Evolutionary conservation across 2,797 vertebrate genomes (phyloP).

Genomic region (Lagodon rhomboides): DNA sequence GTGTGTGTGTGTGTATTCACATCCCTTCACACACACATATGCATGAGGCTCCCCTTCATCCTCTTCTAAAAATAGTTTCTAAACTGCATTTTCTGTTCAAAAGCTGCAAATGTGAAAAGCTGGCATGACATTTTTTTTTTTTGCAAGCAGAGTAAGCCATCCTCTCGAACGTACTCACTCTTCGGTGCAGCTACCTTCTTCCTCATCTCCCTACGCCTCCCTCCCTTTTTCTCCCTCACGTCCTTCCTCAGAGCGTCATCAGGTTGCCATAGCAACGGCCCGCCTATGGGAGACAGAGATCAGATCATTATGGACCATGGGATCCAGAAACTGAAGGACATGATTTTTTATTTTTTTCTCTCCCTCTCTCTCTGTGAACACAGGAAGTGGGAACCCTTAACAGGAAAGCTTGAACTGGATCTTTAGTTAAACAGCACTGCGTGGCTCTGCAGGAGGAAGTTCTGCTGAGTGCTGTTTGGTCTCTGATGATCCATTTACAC

Average conservation of each 20-base stretch:
- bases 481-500: slow-evolving; percentile 24
- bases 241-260: slow-evolving; percentile 81
- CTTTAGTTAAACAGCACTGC: slow-evolving; percentile 28
- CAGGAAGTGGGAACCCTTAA: slow-evolving; percentile 73
- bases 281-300: slow-evolving; percentile 82
- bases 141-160: slow-evolving; percentile 53
- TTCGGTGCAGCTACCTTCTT: slow-evolving; percentile 72
- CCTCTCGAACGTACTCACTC: slow-evolving; percentile 31
- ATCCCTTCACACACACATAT: background rate
- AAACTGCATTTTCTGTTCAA: background rate
- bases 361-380: slow-evolving; percentile 38
- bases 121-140: too few species aligned
- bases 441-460: slow-evolving; percentile 27
- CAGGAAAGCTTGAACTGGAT: slow-evolving; percentile 55
- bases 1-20: background rate
- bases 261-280: slow-evolving; percentile 78
- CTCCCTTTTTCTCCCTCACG: slow-evolving; percentile 56
- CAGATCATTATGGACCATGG: slow-evolving; percentile 81
- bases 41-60: background rate
- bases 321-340: slow-evolving; percentile 80
- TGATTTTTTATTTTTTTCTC: slow-evolving; percentile 45
- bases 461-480: slow-evolving; percentile 23
- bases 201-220: slow-evolving; percentile 62
- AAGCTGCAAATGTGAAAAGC: background rate
- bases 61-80: background rate